Percentiles rank a stretch among this genome's conserved stretches.
These are phyloP conservation scores for Chondrilla cf. caribensis DNA, from an alignment of 37 sponge, comb jelly and placozoan species.

Conservation along the genomic window DNA sequence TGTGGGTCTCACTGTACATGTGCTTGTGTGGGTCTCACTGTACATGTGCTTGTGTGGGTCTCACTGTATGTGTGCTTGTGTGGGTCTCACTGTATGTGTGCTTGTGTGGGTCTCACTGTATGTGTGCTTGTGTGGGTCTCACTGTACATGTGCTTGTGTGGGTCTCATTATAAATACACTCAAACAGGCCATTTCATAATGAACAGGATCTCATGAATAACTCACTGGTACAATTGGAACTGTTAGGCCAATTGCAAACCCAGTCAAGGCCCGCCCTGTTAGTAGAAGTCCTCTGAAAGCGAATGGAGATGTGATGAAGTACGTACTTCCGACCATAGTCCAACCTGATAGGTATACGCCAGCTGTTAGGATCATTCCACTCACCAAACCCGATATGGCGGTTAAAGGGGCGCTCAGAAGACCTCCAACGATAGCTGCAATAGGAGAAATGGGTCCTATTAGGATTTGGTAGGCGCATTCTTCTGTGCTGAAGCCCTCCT, in stretches of 20 bases:
- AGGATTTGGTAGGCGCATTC: neutral
- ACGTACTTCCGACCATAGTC: constrained; percentile 27
- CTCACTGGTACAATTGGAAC: constrained; percentile 59
- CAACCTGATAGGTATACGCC: constrained; percentile 46
- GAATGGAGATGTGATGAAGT: neutral
- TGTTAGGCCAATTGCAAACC: constrained; percentile 53
- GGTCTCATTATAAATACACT: too few relatives aligned
- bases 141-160: too few relatives aligned
- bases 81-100: too few relatives aligned
- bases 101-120: too few relatives aligned
- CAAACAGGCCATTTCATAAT: too few relatives aligned
- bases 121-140: too few relatives aligned
- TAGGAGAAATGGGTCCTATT: constrained; percentile 28
- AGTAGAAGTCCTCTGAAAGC: constrained; percentile 29
- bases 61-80: too few relatives aligned
- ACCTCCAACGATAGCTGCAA: constrained; percentile 64
- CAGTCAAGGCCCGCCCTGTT: constrained; percentile 58
- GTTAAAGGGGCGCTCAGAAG: neutral
- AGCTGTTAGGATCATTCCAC: constrained; percentile 38
- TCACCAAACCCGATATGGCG: constrained; percentile 25
- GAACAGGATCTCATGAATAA: neutral
- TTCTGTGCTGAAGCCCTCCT: neutral
- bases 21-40: too few relatives aligned
- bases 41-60: too few relatives aligned
- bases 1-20: too few relatives aligned